A percentile compares a stretch with the other conserved stretches of the same genome.
These are phyloP conservation scores for Sorex fumeus DNA, from an alignment of 2,113 vertebrate genomes.

Conservation along the genomic window DNA sequence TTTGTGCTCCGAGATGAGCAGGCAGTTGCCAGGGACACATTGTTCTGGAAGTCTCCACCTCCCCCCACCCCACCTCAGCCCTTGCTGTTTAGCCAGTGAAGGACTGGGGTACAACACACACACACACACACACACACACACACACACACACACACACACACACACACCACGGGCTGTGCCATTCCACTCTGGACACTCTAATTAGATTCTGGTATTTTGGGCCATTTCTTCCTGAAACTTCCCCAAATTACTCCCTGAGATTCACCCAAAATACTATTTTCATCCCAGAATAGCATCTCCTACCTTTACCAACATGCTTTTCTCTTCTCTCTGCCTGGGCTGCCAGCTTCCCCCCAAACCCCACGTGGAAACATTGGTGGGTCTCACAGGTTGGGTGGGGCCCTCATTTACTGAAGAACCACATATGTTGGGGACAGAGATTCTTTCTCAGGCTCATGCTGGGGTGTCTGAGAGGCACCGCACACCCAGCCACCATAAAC, in stretches of 20 bases:
- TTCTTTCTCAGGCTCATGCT: neutral
- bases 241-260: conserved; percentile 53
- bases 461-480: accelerated
- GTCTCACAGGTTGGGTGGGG: accelerated
- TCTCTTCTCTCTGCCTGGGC: neutral
- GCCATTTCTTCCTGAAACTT: conserved; percentile 39
- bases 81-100: neutral
- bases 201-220: neutral
- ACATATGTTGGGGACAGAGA: neutral
- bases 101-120: neutral
- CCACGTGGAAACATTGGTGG: neutral
- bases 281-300: conserved; percentile 67
- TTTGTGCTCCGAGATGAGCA: neutral
- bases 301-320: conserved; percentile 1
- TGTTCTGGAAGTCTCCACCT: neutral
- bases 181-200: neutral
- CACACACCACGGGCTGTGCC: neutral
- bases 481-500: accelerated
- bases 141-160: no score
- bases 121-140: no score
- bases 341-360: neutral
- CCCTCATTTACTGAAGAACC: neutral
- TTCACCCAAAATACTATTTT: conserved; percentile 63
- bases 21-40: neutral
- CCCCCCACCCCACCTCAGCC: neutral